A percentile compares a stretch with the other conserved stretches of the same genome.
phyloP scores from a whole-genome alignment of 2,797 vertebrate genomes.

The Argentina silus region DNA sequence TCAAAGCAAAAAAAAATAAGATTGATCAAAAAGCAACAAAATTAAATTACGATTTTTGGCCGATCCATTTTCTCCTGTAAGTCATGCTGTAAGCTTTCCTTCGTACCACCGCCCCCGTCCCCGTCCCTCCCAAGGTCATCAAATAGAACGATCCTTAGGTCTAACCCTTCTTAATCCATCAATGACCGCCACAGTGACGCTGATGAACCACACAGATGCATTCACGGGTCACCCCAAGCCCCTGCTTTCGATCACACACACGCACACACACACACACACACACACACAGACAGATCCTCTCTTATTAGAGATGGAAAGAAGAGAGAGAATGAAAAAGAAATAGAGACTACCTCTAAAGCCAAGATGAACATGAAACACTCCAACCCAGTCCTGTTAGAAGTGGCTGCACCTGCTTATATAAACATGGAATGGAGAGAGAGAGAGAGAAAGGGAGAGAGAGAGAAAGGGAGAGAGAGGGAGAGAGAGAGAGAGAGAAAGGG shows the following conservation, averaged over 20 bases:
- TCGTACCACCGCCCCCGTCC: slow-evolving; percentile 21
- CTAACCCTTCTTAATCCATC: slow-evolving; percentile 27
- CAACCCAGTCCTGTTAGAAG: not conserved
- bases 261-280: not conserved
- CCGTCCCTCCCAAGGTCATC: slow-evolving; percentile 24
- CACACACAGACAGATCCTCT: slow-evolving; percentile 1
- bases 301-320: slow-evolving; percentile 23
- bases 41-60: too few species aligned
- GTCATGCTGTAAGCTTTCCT: slow-evolving; percentile 23
- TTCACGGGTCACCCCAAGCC: slow-evolving; percentile 7
- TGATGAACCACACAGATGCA: slow-evolving; percentile 32
- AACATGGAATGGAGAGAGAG: not conserved
- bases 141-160: slow-evolving; percentile 28
- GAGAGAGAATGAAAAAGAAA: slow-evolving; percentile 1
- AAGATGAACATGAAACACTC: slow-evolving; percentile 16
- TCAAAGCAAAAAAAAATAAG: too few species aligned
- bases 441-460: not conserved
- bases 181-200: slow-evolving; percentile 6
- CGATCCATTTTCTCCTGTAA: slow-evolving; percentile 6
- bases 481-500: not conserved
- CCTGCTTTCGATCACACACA: slow-evolving; percentile 1
- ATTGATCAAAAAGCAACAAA: too few species aligned
- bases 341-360: slow-evolving; percentile 6
- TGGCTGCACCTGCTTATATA: slow-evolving; percentile 4
- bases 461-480: not conserved